These are phyloP conservation scores for Euleptes europaea DNA, from an alignment of 2,113 vertebrate genomes.

Conservation along the genomic window DNA sequence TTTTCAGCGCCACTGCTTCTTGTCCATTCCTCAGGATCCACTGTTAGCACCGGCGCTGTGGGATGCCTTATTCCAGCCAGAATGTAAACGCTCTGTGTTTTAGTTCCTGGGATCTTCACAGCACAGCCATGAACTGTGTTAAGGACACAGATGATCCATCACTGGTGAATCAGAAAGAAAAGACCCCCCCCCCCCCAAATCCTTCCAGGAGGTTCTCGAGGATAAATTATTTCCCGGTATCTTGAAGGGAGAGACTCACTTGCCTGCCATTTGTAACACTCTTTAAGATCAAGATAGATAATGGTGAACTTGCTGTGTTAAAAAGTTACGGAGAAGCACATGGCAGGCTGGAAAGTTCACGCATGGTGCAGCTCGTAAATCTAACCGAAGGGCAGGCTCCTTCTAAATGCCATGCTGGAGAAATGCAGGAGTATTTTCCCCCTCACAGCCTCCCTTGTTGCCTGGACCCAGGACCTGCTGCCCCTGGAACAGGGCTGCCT, in stretches of 20 bases:
- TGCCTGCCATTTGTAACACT: not conserved
- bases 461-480: no score
- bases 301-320: not conserved
- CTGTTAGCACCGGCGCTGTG: not conserved
- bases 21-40: not conserved
- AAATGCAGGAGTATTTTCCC: not conserved
- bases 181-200: no score
- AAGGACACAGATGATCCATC: conserved; percentile 28
- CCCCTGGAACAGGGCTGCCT: no score
- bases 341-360: not conserved
- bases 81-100: conserved; percentile 14
- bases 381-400: not conserved
- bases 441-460: no score
- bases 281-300: not conserved
- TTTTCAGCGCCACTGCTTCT: no score
- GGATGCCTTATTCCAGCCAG: not conserved
- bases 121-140: not conserved
- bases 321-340: not conserved
- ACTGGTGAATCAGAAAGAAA: conserved; percentile 28
- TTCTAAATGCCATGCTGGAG: not conserved
- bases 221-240: conserved; percentile 11
- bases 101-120: conserved; percentile 42
- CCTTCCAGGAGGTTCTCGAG: not conserved
- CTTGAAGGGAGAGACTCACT: not conserved
- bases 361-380: not conserved